Conservation (phyloP, 2,113 vertebrate genomes). For the Tretioscincus oriximinensis region DNA sequence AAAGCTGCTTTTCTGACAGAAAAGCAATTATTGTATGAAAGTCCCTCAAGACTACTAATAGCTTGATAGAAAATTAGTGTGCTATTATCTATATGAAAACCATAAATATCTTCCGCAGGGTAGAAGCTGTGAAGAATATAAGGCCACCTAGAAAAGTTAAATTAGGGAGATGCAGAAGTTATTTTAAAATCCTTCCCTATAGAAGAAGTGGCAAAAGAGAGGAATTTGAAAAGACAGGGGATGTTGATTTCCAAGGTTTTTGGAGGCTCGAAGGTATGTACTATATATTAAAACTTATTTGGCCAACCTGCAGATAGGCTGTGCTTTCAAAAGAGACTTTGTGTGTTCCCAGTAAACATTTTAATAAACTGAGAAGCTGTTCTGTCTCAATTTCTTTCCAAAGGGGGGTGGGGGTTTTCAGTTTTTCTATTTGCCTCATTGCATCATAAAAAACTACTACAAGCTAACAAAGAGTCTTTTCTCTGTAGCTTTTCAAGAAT, state of each 20-base stretch:
- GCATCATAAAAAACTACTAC: neutral
- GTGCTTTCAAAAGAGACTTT: neutral
- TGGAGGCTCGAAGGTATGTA: neutral
- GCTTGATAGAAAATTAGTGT: neutral
- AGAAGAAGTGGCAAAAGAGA: neutral
- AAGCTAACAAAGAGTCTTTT: neutral
- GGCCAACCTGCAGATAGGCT: neutral
- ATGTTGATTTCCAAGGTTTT: neutral
- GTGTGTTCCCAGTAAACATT: neutral
- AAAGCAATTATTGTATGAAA: neutral
- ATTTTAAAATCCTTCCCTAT: neutral
- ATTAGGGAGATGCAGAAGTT: neutral
- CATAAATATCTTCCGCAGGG: neutral
- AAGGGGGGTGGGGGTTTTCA: neutral
- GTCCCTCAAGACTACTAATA: neutral
- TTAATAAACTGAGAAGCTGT: neutral
- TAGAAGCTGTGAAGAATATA: too few species aligned
- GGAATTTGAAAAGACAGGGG: neutral
- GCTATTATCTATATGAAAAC: neutral
- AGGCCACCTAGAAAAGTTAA: neutral
- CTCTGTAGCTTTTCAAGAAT: neutral
- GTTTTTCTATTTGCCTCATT: slow-evolving; percentile 10
- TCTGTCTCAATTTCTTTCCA: neutral
- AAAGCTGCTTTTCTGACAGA: neutral
- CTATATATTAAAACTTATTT: neutral